Conservation (phyloP, 37 sponge, comb jelly and placozoan species). For the Hormiphora californensis region DNA sequence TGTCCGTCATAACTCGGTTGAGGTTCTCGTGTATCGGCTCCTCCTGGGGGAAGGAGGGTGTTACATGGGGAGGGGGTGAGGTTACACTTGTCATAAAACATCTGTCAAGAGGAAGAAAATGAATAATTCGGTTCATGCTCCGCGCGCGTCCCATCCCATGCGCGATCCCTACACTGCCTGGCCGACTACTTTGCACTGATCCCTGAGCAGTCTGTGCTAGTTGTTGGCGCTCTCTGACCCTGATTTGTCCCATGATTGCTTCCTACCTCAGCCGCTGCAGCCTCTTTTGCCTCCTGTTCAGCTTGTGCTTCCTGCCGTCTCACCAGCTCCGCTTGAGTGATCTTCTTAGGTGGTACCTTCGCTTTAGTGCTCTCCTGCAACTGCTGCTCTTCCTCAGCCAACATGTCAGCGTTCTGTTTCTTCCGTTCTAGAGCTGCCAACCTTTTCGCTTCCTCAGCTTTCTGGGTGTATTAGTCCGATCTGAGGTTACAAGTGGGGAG, state of each 20-base stretch:
- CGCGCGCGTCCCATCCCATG: no score
- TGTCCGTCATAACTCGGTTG: conserved; percentile 64
- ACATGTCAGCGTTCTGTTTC: conserved; percentile 56
- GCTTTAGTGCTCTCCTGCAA: conserved; percentile 18
- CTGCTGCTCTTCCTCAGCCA: conserved; percentile 72
- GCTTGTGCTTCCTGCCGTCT: conserved; percentile 67
- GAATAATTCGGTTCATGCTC: no score
- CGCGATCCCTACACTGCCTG: no score
- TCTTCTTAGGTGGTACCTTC: conserved; percentile 56
- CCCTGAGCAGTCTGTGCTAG: no score
- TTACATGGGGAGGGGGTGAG: no score
- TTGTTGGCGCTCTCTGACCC: no score
- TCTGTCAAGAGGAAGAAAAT: no score
- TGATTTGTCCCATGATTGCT: no score
- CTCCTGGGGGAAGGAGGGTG: conserved; percentile 53
- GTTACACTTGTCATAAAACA: no score
- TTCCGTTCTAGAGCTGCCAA: conserved; percentile 72
- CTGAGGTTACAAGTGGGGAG: no score
- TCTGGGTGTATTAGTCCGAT: conserved; percentile 56
- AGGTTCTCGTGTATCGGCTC: conserved; percentile 73
- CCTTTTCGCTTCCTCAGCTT: conserved; percentile 67
- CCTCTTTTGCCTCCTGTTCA: conserved; percentile 28
- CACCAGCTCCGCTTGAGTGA: conserved; percentile 62
- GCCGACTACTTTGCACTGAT: no score
- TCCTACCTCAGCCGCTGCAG: not conserved